These are phyloP conservation scores for Vidua macroura DNA, from an alignment of 2,113 vertebrate species.

Conservation along the genomic window DNA sequence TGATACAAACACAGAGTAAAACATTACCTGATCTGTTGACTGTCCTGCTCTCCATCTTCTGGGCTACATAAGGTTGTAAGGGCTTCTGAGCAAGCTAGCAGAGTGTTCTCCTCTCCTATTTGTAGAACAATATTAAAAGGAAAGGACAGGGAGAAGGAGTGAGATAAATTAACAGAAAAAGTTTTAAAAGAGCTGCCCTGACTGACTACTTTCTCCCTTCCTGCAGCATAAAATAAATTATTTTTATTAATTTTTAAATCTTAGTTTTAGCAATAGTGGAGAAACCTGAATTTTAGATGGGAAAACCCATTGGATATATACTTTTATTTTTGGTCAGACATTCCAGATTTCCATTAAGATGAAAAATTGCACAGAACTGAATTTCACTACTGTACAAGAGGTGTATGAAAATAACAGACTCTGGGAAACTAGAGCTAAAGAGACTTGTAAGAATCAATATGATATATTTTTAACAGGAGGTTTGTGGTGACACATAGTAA, in stretches of 20 bases:
- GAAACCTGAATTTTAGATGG: background rate
- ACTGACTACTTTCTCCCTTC: background rate
- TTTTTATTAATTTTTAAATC: background rate
- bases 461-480: background rate
- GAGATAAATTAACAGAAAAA: background rate
- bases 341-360: background rate
- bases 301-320: background rate
- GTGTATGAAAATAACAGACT: background rate
- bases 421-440: background rate
- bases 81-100: background rate
- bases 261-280: background rate
- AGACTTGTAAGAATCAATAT: background rate
- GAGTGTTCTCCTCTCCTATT: background rate
- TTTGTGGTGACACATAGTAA: background rate
- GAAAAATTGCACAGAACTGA: background rate
- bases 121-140: background rate
- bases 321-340: background rate
- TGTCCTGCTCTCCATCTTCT: background rate
- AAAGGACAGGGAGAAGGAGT: accelerated
- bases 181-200: background rate
- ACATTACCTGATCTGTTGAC: accelerated
- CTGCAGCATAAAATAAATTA: background rate
- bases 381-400: background rate
- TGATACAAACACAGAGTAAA: background rate
- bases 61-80: background rate